phyloP scores from a whole-genome alignment of 1,140 invertebrate genomes.

The Eupeodes corollae region DNA sequence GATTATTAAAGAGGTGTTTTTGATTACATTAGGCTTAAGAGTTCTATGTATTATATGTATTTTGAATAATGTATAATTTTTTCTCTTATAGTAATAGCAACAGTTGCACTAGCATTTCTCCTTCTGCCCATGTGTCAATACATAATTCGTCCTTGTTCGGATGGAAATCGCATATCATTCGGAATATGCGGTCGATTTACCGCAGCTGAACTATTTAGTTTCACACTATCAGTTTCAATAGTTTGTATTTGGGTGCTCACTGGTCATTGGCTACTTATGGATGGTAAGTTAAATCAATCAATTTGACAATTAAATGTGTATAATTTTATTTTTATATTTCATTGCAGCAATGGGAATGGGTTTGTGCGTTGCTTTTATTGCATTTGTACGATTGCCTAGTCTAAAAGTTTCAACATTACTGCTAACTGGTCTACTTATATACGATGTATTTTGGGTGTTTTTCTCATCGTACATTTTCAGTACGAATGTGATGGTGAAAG shows the following conservation, averaged over 20 bases:
- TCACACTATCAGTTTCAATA: conserved; percentile 82
- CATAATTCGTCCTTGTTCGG: conserved; percentile 76
- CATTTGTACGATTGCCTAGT: conserved; percentile 88
- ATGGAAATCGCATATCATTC: conserved; percentile 82
- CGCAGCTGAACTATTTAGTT: conserved; percentile 85
- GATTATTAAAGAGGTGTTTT: too few species aligned
- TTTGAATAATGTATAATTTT: conserved; percentile 2
- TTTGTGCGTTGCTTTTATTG: conserved; percentile 93
- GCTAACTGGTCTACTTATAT: conserved; percentile 85
- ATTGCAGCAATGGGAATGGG: conserved; percentile 84
- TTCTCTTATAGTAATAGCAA: conserved; percentile 72
- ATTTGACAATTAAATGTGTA: conserved; percentile 1
- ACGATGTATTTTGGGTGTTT: conserved; percentile 98
- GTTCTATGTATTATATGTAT: too few species aligned
- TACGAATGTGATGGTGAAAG: conserved; percentile 96
- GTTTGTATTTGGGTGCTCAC: conserved; percentile 95
- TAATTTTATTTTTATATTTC: neutral
- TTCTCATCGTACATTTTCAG: conserved; percentile 98
- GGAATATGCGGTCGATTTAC: conserved; percentile 83
- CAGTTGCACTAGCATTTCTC: conserved; percentile 89
- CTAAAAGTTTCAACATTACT: conserved; percentile 92
- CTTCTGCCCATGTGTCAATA: conserved; percentile 96
- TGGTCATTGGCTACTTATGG: conserved; percentile 96
- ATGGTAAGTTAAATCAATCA: conserved; percentile 49
- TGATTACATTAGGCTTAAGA: too few species aligned